phyloP scores from a whole-genome alignment of 23 tunicate genomes.

The Halocynthia roretzi region DNA sequence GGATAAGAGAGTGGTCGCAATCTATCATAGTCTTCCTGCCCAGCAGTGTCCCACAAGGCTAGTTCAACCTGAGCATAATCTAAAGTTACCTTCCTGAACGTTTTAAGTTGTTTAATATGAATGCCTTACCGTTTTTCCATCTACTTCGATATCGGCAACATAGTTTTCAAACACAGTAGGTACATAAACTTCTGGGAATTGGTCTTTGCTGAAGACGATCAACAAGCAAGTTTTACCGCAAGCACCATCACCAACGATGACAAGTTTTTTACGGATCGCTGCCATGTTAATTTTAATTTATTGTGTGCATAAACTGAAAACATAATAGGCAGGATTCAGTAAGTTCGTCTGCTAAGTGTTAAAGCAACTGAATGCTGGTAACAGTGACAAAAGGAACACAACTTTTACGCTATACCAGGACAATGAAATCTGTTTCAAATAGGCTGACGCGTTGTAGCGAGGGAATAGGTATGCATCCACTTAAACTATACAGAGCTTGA shows the following conservation, averaged over 20 bases:
- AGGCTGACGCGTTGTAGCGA: no score
- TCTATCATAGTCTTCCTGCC: constrained; percentile 99
- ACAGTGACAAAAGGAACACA: no score
- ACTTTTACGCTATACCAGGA: no score
- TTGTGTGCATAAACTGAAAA: not conserved
- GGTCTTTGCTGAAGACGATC: constrained; percentile 98
- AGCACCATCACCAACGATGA: constrained; percentile 99
- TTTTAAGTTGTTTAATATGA: no score
- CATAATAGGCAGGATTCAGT: not conserved
- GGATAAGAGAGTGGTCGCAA: constrained; percentile 98
- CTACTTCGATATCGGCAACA: constrained; percentile 99
- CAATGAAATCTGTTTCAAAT: no score
- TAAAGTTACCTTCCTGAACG: no score
- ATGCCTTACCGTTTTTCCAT: constrained; percentile 76
- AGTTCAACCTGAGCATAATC: constrained; percentile 81
- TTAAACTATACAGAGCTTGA: no score
- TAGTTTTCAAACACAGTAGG: constrained; percentile 99
- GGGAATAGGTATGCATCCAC: no score
- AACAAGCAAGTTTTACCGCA: constrained; percentile 99
- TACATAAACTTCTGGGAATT: constrained; percentile 99
- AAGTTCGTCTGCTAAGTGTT: not conserved
- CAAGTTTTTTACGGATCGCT: constrained; percentile 94
- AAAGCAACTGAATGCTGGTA: no score
- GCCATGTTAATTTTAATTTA: constrained; percentile 50
- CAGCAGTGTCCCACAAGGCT: constrained; percentile 99